A percentile compares a stretch with the other conserved stretches of the same genome.
phyloP scores from a whole-genome alignment of 2,113 vertebrate species.

The Monarcha castaneiventris region DNA sequence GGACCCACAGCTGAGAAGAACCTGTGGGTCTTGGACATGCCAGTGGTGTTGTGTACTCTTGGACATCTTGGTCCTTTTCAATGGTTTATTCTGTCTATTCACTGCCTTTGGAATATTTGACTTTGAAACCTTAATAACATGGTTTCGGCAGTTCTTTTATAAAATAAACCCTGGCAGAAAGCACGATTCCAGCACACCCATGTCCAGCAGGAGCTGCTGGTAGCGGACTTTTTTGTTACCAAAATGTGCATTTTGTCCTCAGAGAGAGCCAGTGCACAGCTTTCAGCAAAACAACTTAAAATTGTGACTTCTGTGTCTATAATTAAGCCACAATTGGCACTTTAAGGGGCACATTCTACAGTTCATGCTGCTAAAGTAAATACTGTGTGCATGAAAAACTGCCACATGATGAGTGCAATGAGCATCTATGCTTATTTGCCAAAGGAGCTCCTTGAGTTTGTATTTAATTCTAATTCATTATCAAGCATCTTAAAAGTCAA shows the following conservation, averaged over 20 bases:
- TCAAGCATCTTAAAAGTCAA: not conserved
- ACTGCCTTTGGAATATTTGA: not conserved
- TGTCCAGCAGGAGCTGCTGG: not conserved
- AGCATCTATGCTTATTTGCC: not conserved
- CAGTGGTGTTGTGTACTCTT: not conserved
- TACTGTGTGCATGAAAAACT: not conserved
- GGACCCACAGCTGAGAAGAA: not conserved
- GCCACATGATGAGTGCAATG: not conserved
- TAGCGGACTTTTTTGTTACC: not conserved
- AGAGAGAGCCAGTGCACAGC: not conserved
- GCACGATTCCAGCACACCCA: fast-evolving
- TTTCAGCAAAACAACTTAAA: not conserved
- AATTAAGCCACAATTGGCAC: not conserved
- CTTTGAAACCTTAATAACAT: not conserved
- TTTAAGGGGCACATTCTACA: not conserved
- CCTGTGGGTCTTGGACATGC: not conserved
- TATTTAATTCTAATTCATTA: not conserved
- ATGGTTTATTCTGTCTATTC: not conserved
- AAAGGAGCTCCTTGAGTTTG: not conserved
- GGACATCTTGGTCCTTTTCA: not conserved
- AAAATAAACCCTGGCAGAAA: not conserved
- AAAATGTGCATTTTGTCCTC: not conserved
- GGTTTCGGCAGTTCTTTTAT: not conserved
- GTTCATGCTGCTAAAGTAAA: not conserved
- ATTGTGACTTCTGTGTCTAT: not conserved